Conservation (phyloP, 2,888 invertebrate genomes). For the Hirtodrosophila cameraria region DNA sequence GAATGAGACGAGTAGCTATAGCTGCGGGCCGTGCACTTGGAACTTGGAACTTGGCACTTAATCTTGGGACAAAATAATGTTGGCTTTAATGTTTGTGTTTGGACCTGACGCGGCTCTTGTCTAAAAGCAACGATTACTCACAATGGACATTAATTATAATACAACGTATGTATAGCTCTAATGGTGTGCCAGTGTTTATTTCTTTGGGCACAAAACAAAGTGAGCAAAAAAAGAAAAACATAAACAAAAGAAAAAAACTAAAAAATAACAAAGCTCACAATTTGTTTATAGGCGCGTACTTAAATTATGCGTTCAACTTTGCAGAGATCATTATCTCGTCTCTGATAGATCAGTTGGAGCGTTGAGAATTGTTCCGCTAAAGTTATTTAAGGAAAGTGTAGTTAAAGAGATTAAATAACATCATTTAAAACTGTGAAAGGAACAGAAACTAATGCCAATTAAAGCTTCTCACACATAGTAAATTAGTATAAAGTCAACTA, state of each 20-base stretch:
- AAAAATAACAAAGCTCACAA: slow-evolving; percentile 19
- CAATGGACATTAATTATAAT: slow-evolving; percentile 65
- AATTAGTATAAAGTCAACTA: too few species aligned
- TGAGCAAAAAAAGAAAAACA: slow-evolving; percentile 2
- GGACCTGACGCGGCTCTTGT: slow-evolving; percentile 1
- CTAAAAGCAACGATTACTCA: slow-evolving; percentile 63
- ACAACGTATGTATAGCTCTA: slow-evolving; percentile 23
- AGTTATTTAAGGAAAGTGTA: not conserved
- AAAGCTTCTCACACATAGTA: too few species aligned
- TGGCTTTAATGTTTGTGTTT: slow-evolving; percentile 15
- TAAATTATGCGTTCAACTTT: slow-evolving; percentile 28
- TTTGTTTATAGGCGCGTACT: slow-evolving; percentile 40
- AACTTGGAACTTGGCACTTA: slow-evolving; percentile 13
- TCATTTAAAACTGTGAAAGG: too few species aligned
- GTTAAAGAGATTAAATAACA: too few species aligned
- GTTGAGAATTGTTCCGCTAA: not conserved
- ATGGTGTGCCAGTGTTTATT: slow-evolving; percentile 14
- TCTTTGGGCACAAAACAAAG: slow-evolving; percentile 21
- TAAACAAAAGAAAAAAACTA: not conserved
- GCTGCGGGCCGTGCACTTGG: slow-evolving; percentile 32
- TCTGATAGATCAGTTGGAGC: slow-evolving; percentile 21
- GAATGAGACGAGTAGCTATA: slow-evolving; percentile 7
- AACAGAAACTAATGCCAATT: too few species aligned
- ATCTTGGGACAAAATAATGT: slow-evolving; percentile 17
- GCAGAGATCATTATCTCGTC: slow-evolving; percentile 33